Base-by-base conservation (phyloP, 53 echinoderm and acorn worm species). In the Apostichopus leukothele region DNA sequence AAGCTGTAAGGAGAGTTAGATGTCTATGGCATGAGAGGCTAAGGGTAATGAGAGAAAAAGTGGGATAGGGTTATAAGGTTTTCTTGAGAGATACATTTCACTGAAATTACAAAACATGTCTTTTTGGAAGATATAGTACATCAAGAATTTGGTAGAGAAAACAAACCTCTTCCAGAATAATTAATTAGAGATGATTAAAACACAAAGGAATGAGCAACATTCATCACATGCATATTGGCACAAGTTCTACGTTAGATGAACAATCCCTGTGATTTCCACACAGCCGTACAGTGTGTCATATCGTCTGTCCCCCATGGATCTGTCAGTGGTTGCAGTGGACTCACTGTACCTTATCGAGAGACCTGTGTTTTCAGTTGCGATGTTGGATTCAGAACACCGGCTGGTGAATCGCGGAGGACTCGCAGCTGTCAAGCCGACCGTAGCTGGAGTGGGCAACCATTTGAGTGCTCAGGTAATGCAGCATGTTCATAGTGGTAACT, bases 251-350 rank as follows among this genome's bases (percentile, higher is more conserved):
- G 68, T 67, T 3, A 16, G 14, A 67, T 67, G 2, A 67, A 4
- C 68, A 77, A 7, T 39, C 39, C 39, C 3, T 39, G 39, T 39
- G 39, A 54, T 88, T 25, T 53, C 14, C 26, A 60, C 27, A 10
- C 90, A 95, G 95, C 88, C 52, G 91, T 90, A 57, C 90, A 91
- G 27, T 95, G 95, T 88, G 6, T 63, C 7, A 60, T 89, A 57
- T 92, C 95, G 76, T n/a, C 90, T 7, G 73, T 93, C 71, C 76
- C 90, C 10, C 87, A 95, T 78, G 95, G 95, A 7, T 83, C 73
- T 22, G 80, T 88, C 73, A 68, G 26, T 20, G 89, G 88, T 67
- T 95, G 95, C 76, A 19, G 9, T 6, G 88, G 66, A 13, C 59
- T 67, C 14, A 79, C 87, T 5, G 90, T 76, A 1, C 18, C 94